Percentiles rank a stretch among this genome's conserved stretches.
Evolutionary conservation across 2,888 invertebrate species (phyloP).

Genomic region (Plusia festucae): DNA sequence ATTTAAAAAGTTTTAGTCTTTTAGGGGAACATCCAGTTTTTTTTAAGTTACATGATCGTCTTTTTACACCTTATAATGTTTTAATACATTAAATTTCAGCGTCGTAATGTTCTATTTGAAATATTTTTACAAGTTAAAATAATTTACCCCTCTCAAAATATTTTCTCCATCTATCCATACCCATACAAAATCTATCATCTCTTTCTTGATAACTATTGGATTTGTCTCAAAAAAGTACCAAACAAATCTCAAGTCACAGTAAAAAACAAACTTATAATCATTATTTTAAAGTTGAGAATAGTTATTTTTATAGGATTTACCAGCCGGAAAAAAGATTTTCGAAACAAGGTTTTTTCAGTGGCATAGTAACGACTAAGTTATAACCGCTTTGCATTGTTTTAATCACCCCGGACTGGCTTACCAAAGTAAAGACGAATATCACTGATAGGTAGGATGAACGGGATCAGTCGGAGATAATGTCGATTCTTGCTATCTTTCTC

Average conservation of each 20-base stretch:
- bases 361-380: conserved; percentile 55
- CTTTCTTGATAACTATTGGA: too few species aligned
- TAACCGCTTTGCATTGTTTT: conserved; percentile 58
- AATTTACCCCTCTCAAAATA: too few species aligned
- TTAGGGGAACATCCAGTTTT: too few species aligned
- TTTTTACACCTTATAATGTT: too few species aligned
- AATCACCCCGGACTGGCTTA: conserved; percentile 42
- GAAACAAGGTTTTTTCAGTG: conserved; percentile 46
- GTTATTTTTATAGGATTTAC: conserved; percentile 39
- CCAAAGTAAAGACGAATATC: conserved; percentile 26
- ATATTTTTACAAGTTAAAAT: too few species aligned
- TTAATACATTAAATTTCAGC: too few species aligned
- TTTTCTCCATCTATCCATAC: too few species aligned
- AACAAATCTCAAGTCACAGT: not conserved
- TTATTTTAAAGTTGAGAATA: conserved; percentile 36
- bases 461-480: not conserved
- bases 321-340: conserved; percentile 25
- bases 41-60: too few species aligned
- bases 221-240: too few species aligned
- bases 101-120: too few species aligned
- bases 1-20: too few species aligned
- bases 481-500: not conserved
- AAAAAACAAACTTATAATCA: not conserved
- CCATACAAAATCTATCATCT: too few species aligned
- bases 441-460: not conserved